phyloP scores from a whole-genome alignment of 2,888 invertebrate genomes.

The Drosophila emarginata region DNA sequence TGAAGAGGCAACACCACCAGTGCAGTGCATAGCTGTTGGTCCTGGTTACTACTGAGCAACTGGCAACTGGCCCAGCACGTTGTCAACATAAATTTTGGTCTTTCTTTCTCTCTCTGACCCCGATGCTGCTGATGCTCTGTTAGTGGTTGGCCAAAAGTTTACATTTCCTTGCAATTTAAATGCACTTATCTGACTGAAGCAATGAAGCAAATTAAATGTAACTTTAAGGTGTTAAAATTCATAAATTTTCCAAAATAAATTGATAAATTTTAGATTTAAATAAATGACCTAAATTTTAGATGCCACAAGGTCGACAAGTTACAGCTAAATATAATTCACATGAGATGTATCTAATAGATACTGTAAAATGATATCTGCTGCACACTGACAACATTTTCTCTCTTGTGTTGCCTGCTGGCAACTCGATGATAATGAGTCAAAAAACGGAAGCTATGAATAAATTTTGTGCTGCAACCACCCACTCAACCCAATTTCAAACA shows the following conservation, averaged over 20 bases:
- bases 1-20: neutral
- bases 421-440: constrained; percentile 58
- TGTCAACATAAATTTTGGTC: constrained; percentile 68
- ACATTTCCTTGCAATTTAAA: constrained; percentile 62
- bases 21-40: neutral
- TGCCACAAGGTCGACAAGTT: neutral
- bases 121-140: constrained; percentile 25
- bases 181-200: constrained; percentile 62
- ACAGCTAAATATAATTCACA: neutral
- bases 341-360: constrained; percentile 26
- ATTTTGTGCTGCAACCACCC: constrained; percentile 42
- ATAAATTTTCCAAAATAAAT: neutral
- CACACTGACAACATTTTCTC: neutral
- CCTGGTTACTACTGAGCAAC: too few relatives aligned
- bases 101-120: neutral
- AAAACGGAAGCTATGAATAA: constrained; percentile 63
- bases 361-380: constrained; percentile 10
- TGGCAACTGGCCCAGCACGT: constrained; percentile 59
- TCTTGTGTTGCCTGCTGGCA: constrained; percentile 25
- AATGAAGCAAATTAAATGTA: constrained; percentile 28
- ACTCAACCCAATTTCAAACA: constrained; percentile 1
- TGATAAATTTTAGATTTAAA: neutral
- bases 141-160: constrained; percentile 54
- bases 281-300: neutral
- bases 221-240: neutral